Evolutionary conservation across 2,113 vertebrate species (phyloP).

Genomic region (Eolophus roseicapilla): DNA sequence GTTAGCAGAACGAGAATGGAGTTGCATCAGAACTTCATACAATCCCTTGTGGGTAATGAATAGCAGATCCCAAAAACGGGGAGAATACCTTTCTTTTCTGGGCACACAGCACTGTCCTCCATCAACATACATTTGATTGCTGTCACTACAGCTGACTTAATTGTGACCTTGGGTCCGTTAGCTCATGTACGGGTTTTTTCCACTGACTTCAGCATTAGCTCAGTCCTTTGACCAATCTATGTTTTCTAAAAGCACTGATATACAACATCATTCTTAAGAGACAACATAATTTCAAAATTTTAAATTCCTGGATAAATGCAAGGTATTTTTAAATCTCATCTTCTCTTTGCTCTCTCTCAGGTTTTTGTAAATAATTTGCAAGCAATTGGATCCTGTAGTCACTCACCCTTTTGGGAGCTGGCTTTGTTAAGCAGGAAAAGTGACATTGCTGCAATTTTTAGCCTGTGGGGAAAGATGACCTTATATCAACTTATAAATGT

Average conservation of each 20-base stretch:
- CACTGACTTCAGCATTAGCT: background rate
- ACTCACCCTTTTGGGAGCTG: background rate
- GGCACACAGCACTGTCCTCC: background rate
- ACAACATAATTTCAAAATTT: background rate
- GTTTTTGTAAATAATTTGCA: background rate
- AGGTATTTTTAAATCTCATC: background rate
- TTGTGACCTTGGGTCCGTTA: background rate
- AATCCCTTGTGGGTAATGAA: background rate
- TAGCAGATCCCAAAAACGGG: background rate
- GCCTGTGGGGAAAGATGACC: conserved; percentile 37
- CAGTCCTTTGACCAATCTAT: background rate
- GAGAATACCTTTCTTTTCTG: background rate
- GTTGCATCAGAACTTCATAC: background rate
- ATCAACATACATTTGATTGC: background rate
- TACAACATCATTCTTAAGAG: background rate
- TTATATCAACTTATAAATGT: conserved; percentile 51
- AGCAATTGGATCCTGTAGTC: background rate
- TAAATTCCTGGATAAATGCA: background rate
- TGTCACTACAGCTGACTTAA: background rate
- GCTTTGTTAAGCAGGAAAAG: conserved; percentile 33
- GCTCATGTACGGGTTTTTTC: background rate
- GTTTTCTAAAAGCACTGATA: background rate
- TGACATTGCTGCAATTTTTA: background rate
- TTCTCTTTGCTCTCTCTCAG: background rate
- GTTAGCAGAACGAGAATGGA: background rate